phyloP scores from a whole-genome alignment of 2,113 vertebrate species.

The Labrus mixtus region DNA sequence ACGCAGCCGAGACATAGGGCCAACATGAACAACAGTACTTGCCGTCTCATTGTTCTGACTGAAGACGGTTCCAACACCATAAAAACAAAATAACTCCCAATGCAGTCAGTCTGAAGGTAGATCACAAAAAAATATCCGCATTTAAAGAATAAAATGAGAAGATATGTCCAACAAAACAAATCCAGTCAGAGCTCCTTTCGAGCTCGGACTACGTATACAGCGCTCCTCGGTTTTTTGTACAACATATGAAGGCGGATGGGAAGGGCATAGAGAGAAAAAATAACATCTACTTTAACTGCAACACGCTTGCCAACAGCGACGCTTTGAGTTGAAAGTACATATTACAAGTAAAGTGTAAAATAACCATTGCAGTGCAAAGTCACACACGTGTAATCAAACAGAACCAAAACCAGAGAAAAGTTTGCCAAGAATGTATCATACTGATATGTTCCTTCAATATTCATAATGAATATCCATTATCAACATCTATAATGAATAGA shows the following conservation, averaged over 20 bases:
- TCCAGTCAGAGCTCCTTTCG: not conserved
- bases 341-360: not conserved
- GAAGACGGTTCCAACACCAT: not conserved
- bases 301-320: constrained; percentile 61
- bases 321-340: not conserved
- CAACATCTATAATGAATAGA: no score
- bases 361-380: not conserved
- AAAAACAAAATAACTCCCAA: not conserved
- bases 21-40: constrained; percentile 52
- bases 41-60: constrained; percentile 52
- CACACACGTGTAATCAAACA: not conserved
- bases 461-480: no score
- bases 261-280: constrained; percentile 29
- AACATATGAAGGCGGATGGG: constrained; percentile 13
- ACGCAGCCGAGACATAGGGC: not conserved
- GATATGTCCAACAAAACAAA: not conserved
- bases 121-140: not conserved
- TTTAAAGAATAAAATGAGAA: not conserved
- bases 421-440: no score
- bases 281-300: not conserved
- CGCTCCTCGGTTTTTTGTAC: not conserved
- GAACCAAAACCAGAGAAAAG: no score
- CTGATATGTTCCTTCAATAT: no score
- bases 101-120: not conserved
- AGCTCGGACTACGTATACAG: not conserved